These are phyloP conservation scores for Dorcus parallelipipedus DNA, from an alignment of 2,888 invertebrate genomes.

Conservation along the genomic window DNA sequence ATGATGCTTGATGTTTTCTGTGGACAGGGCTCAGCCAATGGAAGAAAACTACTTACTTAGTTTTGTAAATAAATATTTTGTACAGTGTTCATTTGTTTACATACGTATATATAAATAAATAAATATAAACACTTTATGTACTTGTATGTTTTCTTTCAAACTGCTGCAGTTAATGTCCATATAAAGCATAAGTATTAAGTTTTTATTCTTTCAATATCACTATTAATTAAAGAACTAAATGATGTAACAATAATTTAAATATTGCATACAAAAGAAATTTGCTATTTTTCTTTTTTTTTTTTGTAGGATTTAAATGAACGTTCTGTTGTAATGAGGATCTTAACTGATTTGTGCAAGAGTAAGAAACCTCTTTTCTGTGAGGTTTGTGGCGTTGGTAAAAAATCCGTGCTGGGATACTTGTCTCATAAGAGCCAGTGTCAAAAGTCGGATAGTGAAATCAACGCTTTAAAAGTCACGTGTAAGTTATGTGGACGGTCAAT, in stretches of 20 bases:
- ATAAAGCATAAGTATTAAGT: too few species aligned
- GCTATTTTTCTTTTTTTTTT: slow-evolving; percentile 26
- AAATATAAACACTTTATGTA: neutral
- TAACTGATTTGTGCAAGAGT: slow-evolving; percentile 49
- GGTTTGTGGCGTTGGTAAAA: slow-evolving; percentile 51
- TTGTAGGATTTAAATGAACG: slow-evolving; percentile 54
- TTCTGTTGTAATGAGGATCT: slow-evolving; percentile 48
- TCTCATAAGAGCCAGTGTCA: slow-evolving; percentile 49
- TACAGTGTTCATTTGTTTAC: neutral
- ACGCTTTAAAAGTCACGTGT: slow-evolving; percentile 21
- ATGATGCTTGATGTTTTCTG: too few species aligned
- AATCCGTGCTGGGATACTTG: slow-evolving; percentile 57
- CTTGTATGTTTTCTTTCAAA: too few species aligned
- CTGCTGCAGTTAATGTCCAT: too few species aligned
- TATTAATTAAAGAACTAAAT: too few species aligned
- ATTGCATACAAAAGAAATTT: too few species aligned
- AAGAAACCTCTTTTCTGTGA: slow-evolving; percentile 53
- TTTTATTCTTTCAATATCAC: too few species aligned
- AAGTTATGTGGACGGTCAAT: slow-evolving; percentile 41
- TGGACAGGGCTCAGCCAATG: neutral
- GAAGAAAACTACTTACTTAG: neutral
- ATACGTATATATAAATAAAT: neutral
- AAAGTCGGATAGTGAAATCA: slow-evolving; percentile 20
- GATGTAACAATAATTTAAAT: too few species aligned
- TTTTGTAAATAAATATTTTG: neutral